Evolutionary conservation across 2,113 vertebrate species (phyloP), one percentile per base, ranked within the genome.

Genomic region (Callipepla squamata): DNA sequence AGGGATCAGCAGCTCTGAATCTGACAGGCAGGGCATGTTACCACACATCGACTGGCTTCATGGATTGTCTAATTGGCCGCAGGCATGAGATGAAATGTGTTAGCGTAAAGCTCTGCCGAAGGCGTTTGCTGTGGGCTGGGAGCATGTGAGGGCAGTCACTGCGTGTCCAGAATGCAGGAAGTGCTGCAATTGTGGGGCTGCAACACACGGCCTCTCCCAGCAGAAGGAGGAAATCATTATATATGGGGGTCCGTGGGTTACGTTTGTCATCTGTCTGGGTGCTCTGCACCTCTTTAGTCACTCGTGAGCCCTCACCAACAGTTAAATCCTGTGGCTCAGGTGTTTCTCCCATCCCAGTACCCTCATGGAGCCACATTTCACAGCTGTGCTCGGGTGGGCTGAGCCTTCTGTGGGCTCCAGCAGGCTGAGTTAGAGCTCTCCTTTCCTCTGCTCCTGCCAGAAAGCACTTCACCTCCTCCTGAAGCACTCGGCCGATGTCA

Each of bases 401-500:
- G 42, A 40, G 16, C 26, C 50, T 63, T 8, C 48, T 1, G 19
- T 2, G 3, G 32, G 42, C 42, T 34, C 20, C 15, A 0, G 23
- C 6, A 3, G 45, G 36, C 5, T 0, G 8, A 13, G 4, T 12
- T 38, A 11, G 11, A 77, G 69, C 70, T 22, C 34, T 11, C 9
- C 23, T 18, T 7, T 22, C 57, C 28, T 25, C 30, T 23, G 6
- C 9, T n/a, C 74, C 66, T 32, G 18, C 63, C 89, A 98, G 99
- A 99, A 97, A 95, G 99, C 99, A 79, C 98, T 99, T 62, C 97
- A 97, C 67, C 94, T 99, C 96, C 98, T 99, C 68, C 97, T 99
- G 82, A 98, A 98, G 93, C 98, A 99, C 92, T 98, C 97, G 11
- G 98, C 98, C 6, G 98, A 99, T 4, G 98, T 98, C 94, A 99